Evolutionary conservation across 2,888 invertebrate species (phyloP), one percentile per base, ranked within the genome.

Genomic region (Pantelozetes paolii): DNA sequence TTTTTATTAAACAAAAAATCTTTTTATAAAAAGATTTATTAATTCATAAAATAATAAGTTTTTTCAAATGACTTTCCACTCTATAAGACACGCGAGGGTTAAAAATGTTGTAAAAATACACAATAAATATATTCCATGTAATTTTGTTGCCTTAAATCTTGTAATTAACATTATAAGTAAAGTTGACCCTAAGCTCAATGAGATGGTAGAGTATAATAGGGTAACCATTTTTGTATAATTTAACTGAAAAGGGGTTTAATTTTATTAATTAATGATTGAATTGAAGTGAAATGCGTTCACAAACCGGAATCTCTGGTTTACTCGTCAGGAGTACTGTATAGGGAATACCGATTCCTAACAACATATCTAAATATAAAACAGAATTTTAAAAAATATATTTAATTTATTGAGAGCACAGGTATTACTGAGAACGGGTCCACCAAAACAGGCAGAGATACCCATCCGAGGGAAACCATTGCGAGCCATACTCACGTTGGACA

Each of bases 341-440:
- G 6, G 74, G 74, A 40, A 74, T 57, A 1, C 74, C 74, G 11
- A 74, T 71, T 40, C 74, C 74, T 28, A 74, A 40, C 1, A 74
- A 20, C 74, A 74, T 74, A 69, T 73, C 73, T 73, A 36, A 26
- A 26, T 32, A 9, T 5, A 40, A 64, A 2, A 26, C 64, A 28
- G 26, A 40, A 57, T 48, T 28, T 9, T 26, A 71, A 26, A 15
- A 36, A 59, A 54, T 5, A 15, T 11, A 20, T 15, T 54, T 54
- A 5, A 54, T 9, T 30, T 57, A 13, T 28, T 36, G 36, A 36
- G 9, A 36, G 36, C 6, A 30, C 20, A 28, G 13, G 80, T 80
- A 80, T 81, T 81, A 85, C 84, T 85, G 76, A 85, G 83, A n/a
- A 85, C 79, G 13, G 84, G 85, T 45, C 84, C 85, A 64, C 85